phyloP scores from a whole-genome alignment of 2,888 invertebrate genomes.

The Oxytorus armatus region DNA sequence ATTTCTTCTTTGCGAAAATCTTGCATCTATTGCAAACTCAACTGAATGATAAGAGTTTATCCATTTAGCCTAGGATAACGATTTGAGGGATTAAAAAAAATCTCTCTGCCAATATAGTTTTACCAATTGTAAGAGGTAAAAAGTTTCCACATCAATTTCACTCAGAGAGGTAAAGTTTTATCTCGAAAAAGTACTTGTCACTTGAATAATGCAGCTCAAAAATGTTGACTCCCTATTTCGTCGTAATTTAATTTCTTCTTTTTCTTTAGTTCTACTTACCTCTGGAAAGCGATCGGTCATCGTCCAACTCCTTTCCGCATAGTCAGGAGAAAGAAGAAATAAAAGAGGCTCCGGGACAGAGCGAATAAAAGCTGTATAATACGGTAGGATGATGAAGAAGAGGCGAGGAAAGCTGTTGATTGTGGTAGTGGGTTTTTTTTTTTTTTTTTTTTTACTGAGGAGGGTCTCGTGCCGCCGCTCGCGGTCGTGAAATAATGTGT shows the following conservation, averaged over 20 bases:
- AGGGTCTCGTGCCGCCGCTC: constrained; percentile 66
- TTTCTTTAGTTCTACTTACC: too few relatives aligned
- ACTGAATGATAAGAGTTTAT: too few relatives aligned
- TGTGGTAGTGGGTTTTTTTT: constrained; percentile 51
- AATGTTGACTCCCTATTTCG: background rate
- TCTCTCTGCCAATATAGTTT: too few relatives aligned
- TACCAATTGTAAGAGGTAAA: too few relatives aligned
- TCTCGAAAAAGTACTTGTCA: too few relatives aligned
- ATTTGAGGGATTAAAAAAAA: too few relatives aligned
- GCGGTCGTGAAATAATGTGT: constrained; percentile 59
- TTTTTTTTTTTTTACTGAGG: too few relatives aligned
- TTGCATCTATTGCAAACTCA: too few relatives aligned
- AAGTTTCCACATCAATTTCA: too few relatives aligned
- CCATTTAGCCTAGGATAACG: too few relatives aligned
- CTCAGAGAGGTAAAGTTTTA: background rate
- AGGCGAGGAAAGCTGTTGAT: constrained; percentile 67
- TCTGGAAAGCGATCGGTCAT: constrained; percentile 43
- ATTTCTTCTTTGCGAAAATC: too few relatives aligned
- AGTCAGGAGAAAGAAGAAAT: background rate
- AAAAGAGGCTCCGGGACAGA: background rate
- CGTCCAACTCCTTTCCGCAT: constrained; percentile 26
- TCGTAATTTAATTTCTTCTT: constrained; percentile 3
- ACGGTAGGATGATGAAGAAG: constrained; percentile 56
- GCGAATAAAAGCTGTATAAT: constrained; percentile 57
- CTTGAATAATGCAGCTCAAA: background rate